Evolutionary conservation across 1,140 invertebrate species (phyloP).

Genomic region (Oedothorax gibbosus): DNA sequence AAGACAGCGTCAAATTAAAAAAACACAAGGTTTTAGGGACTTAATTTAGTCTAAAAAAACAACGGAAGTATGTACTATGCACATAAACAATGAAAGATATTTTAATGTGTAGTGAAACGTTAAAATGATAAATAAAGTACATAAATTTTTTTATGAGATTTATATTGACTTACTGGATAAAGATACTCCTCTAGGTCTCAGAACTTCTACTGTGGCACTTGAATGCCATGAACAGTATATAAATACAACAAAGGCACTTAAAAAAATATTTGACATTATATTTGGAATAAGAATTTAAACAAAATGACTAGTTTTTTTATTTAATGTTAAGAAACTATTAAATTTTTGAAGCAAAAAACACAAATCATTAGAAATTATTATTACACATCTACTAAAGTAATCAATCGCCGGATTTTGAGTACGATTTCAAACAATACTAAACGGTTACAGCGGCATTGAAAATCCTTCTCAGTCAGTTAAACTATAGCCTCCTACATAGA

Average conservation of each 20-base stretch:
- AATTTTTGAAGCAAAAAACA: background rate
- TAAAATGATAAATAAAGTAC: background rate
- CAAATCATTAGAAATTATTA: background rate
- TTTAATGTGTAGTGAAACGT: background rate
- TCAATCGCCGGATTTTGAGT: constrained; percentile 10
- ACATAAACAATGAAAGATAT: background rate
- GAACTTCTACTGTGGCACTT: constrained; percentile 47
- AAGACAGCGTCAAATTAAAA: background rate
- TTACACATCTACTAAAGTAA: background rate
- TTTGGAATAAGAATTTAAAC: background rate
- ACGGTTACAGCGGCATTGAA: background rate
- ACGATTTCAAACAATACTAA: background rate
- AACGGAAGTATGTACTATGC: too few relatives aligned
- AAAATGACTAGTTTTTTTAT: too few relatives aligned
- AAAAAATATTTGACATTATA: constrained; percentile 4
- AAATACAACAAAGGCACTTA: background rate
- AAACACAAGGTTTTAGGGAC: background rate
- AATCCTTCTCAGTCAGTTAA: too few relatives aligned
- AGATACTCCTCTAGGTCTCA: constrained; percentile 62
- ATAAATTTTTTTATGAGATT: background rate
- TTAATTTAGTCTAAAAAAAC: background rate
- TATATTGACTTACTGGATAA: constrained; percentile 54
- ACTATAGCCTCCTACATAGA: too few relatives aligned
- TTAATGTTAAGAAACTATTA: too few relatives aligned
- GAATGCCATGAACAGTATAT: background rate